Conservation (phyloP, 2,797 vertebrate genomes). For the Cynopterus sphinx region DNA sequence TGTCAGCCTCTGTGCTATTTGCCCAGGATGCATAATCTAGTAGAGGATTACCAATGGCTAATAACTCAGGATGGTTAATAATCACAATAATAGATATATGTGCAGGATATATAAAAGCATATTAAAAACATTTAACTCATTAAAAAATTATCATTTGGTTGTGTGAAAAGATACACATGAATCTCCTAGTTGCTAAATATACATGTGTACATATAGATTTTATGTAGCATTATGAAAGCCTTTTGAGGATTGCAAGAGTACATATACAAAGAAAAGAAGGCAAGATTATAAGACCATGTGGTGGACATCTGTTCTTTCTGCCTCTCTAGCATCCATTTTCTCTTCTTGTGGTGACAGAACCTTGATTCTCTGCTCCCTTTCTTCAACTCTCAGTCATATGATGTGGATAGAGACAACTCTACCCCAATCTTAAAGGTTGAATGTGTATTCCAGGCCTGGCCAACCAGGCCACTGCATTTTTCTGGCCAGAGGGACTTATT, state of each 20-base stretch:
- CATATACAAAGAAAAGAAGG: background rate
- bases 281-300: background rate
- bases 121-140: background rate
- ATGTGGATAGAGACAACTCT: background rate
- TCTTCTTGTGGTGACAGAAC: background rate
- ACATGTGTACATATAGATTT: background rate
- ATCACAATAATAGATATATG: background rate
- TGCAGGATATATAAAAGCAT: background rate
- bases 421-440: background rate
- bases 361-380: background rate
- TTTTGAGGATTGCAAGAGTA: background rate
- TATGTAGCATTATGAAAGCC: background rate
- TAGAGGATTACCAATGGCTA: background rate
- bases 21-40: background rate
- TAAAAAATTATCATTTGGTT: background rate
- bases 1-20: background rate
- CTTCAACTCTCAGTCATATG: background rate
- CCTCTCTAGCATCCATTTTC: background rate
- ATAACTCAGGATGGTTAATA: background rate
- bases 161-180: background rate
- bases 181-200: background rate
- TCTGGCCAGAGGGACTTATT: background rate
- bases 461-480: background rate
- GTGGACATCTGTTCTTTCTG: background rate
- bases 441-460: background rate